These are phyloP conservation scores for Grus americana DNA, from an alignment of 2,113 vertebrate genomes.

Conservation along the genomic window DNA sequence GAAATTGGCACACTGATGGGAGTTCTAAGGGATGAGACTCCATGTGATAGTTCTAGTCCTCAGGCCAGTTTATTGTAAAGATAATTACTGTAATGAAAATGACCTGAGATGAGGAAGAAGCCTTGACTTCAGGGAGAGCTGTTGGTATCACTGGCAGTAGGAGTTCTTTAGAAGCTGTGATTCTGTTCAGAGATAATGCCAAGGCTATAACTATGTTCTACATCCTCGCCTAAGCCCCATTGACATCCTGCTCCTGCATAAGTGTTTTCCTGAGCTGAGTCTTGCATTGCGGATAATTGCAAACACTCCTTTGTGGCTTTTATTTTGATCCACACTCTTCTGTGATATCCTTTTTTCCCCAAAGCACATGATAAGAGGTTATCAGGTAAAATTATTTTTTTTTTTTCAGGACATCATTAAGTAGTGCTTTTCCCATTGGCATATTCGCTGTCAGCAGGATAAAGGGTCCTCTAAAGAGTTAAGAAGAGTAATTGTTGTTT, in stretches of 20 bases:
- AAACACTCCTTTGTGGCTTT: background rate
- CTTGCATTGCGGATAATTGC: background rate
- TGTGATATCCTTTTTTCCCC: background rate
- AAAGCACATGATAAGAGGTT: fast-evolving
- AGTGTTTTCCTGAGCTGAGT: background rate
- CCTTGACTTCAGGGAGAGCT: background rate
- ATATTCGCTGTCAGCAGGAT: background rate
- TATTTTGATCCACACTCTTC: background rate
- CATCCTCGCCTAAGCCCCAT: background rate
- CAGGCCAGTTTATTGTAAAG: background rate
- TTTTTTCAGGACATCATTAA: background rate
- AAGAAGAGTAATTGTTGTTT: conserved; percentile 17
- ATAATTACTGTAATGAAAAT: background rate
- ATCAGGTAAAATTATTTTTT: background rate
- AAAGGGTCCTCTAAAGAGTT: background rate
- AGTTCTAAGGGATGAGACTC: background rate
- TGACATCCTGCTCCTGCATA: background rate
- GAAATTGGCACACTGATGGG: background rate
- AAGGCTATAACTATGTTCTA: background rate
- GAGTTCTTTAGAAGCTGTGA: background rate
- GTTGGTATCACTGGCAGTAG: background rate
- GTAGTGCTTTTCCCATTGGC: background rate
- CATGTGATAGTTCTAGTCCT: background rate
- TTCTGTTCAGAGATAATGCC: background rate
- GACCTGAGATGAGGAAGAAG: background rate